phyloP scores from a whole-genome alignment of 1,140 invertebrate genomes.

The Drosophila dunni region DNA sequence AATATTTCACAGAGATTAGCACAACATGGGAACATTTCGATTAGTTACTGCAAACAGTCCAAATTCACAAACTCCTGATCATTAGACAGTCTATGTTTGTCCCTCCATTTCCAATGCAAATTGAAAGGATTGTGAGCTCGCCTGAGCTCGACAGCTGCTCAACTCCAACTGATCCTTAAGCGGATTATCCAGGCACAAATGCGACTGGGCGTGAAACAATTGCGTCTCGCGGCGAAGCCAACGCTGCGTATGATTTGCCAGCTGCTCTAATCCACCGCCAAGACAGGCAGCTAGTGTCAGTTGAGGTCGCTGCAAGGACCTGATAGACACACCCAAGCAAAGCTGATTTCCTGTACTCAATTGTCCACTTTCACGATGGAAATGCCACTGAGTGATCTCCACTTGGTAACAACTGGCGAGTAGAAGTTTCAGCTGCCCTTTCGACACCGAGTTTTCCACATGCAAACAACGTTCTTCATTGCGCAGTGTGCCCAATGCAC shows the following conservation, averaged over 20 bases:
- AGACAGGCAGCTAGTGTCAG: constrained; percentile 34
- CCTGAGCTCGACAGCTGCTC: constrained; percentile 55
- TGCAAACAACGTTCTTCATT: constrained; percentile 66
- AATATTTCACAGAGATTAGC: constrained; percentile 81
- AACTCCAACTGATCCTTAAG: constrained; percentile 54
- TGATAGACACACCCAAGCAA: constrained; percentile 38
- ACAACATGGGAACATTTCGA: constrained; percentile 71
- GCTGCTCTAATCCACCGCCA: neutral
- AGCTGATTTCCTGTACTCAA: constrained; percentile 32
- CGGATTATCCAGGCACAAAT: constrained; percentile 75
- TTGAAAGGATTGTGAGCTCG: constrained; percentile 73
- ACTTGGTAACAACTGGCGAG: constrained; percentile 57
- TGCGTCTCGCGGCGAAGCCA: constrained; percentile 64
- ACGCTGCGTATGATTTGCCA: constrained; percentile 30
- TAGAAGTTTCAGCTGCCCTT: constrained; percentile 11
- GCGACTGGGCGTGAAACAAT: constrained; percentile 59
- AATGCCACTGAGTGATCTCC: constrained; percentile 65
- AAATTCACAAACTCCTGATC: constrained; percentile 7
- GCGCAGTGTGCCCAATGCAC: constrained; percentile 58
- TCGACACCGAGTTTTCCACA: constrained; percentile 2
- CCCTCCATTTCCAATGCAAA: constrained; percentile 71
- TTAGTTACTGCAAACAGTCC: constrained; percentile 41
- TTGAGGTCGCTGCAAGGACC: neutral
- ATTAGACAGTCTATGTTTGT: constrained; percentile 51
- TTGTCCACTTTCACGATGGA: constrained; percentile 53